phyloP scores from a whole-genome alignment of 2,888 invertebrate species.

The Graphium colonna region DNA sequence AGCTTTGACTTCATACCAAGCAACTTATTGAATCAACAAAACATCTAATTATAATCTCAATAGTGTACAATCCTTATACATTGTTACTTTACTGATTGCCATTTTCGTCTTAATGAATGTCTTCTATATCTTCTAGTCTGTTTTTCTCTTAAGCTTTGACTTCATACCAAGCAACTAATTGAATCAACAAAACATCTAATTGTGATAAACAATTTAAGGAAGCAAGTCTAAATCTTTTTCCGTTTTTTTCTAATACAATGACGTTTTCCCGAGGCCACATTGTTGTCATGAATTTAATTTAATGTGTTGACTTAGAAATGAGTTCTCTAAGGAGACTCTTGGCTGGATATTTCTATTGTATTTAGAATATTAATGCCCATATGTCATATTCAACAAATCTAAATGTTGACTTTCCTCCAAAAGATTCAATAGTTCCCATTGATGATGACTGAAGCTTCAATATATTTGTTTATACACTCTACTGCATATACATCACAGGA shows the following conservation, averaged over 20 bases:
- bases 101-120: too few relatives aligned
- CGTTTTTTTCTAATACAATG: slow-evolving; percentile 41
- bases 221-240: too few relatives aligned
- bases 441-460: slow-evolving; percentile 45
- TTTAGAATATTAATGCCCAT: slow-evolving; percentile 20
- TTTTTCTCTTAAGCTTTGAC: too few relatives aligned
- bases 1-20: too few relatives aligned
- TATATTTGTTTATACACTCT: slow-evolving; percentile 51
- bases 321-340: not conserved
- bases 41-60: too few relatives aligned
- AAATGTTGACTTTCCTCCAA: slow-evolving; percentile 37
- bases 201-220: too few relatives aligned
- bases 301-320: slow-evolving; percentile 27
- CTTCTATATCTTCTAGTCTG: too few relatives aligned
- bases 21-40: too few relatives aligned
- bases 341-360: not conserved
- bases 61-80: too few relatives aligned
- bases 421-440: slow-evolving; percentile 39
- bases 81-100: too few relatives aligned
- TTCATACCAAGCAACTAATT: too few relatives aligned
- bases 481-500: slow-evolving; percentile 51
- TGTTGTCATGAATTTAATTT: slow-evolving; percentile 28
- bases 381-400: slow-evolving; percentile 31
- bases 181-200: too few relatives aligned
- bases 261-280: slow-evolving; percentile 41